Base-by-base conservation (phyloP, 2,888 invertebrate species). In the Phaedon cochleariae region DNA sequence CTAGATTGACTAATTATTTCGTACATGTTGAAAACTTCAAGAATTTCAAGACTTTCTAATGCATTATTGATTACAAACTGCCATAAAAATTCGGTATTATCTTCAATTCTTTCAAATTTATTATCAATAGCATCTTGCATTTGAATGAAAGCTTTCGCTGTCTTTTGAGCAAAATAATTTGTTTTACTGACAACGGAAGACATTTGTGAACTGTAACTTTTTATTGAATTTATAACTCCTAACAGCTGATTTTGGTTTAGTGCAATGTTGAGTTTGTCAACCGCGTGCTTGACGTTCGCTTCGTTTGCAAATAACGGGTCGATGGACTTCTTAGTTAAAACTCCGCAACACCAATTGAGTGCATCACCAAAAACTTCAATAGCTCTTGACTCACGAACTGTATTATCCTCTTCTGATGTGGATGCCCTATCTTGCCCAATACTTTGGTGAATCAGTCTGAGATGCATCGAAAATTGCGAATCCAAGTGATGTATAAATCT, bases 21-120 rank as follows among this genome's bases (percentile, higher is more conserved):
- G 26, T 51, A 51, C 51, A 26, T 51, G 22, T 22, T 51, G 26
- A 51, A 51, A n/a, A 51, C 22, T 26, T 51, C 26, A 22, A 51
- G n/a, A 10, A 51, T n/a, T 26, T 26, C 15, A 15, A 15, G 29
- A 21, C 29, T 51, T 12, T 10, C 31, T 10, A 34, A 10, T 2
- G 31, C 31, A 10, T 34, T 34, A 34, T 34, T 34, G 6, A 34
- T 34, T 10, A 34, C 31, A 34, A 5, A 34, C 9, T 34, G 31
- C 10, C 31, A 34, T 10, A 34, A 34, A 34, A 34, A 34, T 9
- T 34, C 31, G 31, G 31, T 34, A 10, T 34, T 34, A 9, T 34
- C 9, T 10, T 34, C 31, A 10, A 34, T 34, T 10, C 31, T 34
- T 34, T 10, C 31, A 10, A 34, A 34, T 34, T 34, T 34, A 10